Evolutionary conservation across 2,113 vertebrate genomes (phyloP).

Genomic region (Synchiropus splendidus): DNA sequence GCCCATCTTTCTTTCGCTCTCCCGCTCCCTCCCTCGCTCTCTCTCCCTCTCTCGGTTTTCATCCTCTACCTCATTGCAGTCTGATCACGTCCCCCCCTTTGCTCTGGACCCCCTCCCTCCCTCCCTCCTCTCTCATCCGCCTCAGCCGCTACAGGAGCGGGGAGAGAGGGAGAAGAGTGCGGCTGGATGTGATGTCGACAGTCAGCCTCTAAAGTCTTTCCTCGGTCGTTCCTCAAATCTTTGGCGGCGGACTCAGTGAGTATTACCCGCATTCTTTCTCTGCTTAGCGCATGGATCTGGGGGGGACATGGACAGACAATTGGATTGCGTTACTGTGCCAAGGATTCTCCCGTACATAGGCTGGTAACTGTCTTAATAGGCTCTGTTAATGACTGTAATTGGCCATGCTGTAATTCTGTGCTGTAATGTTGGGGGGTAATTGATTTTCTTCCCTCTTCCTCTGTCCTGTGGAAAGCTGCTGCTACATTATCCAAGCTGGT

Average conservation of each 20-base stretch:
- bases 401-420: constrained; percentile 43
- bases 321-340: constrained; percentile 57
- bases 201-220: constrained; percentile 70
- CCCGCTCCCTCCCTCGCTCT: constrained; percentile 6
- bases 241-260: constrained; percentile 67
- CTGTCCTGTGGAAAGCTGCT: constrained; percentile 2
- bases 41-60: constrained; percentile 50
- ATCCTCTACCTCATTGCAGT: constrained; percentile 80
- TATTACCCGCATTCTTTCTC: constrained; percentile 55
- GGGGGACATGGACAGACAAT: constrained; percentile 42
- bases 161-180: constrained; percentile 50
- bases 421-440: constrained; percentile 38
- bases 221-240: constrained; percentile 60
- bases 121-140: constrained; percentile 60
- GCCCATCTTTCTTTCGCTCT: constrained; percentile 49
- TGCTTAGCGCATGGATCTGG: constrained; percentile 38
- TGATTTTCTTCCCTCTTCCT: constrained; percentile 34
- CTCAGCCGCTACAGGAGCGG: constrained; percentile 71
- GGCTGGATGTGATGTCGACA: constrained; percentile 67
- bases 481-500: not conserved
- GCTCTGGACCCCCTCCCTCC: constrained; percentile 30
- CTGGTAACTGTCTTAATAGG: constrained; percentile 53
- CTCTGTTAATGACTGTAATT: constrained; percentile 49
- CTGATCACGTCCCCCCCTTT: constrained; percentile 76
- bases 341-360: constrained; percentile 49